phyloP scores from a whole-genome alignment of 1,140 invertebrate genomes.

The Drosophila aff. region DNA sequence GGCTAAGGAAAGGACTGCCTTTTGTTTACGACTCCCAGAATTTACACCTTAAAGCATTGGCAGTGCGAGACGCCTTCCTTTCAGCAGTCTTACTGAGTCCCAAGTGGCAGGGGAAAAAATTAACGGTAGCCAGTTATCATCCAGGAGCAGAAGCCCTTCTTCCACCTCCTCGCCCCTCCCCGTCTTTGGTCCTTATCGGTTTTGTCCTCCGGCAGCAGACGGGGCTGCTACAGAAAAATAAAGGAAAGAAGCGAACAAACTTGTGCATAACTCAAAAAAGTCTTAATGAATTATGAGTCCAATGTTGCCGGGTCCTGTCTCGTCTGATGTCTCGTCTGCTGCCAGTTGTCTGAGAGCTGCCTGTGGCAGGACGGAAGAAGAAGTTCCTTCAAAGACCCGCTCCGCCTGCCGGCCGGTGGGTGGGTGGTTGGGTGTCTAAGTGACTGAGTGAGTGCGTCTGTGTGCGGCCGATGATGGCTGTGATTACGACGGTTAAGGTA shows the following conservation, averaged over 20 bases:
- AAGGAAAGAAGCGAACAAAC: constrained; percentile 48
- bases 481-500: constrained; percentile 51
- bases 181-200: constrained; percentile 59
- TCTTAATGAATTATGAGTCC: constrained; percentile 78
- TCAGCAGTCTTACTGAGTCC: constrained; percentile 5
- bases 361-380: constrained; percentile 45
- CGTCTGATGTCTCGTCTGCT: constrained; percentile 56
- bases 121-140: constrained; percentile 69
- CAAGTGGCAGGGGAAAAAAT: constrained; percentile 47
- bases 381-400: constrained; percentile 45
- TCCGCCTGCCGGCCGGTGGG: constrained; percentile 1
- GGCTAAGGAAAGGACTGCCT: constrained; percentile 20
- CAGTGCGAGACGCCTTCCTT: constrained; percentile 18
- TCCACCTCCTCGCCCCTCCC: background rate
- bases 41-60: constrained; percentile 81
- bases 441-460: constrained; percentile 26
- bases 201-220: constrained; percentile 72
- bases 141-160: constrained; percentile 40
- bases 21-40: constrained; percentile 80
- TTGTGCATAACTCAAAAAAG: constrained; percentile 79
- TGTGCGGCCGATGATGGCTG: constrained; percentile 40
- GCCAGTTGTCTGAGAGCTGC: constrained; percentile 25
- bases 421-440: background rate
- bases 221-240: constrained; percentile 41
- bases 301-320: constrained; percentile 41